Percentiles rank a stretch among this genome's conserved stretches.
These are phyloP conservation scores for Chlorodrepanis virens DNA, from an alignment of 2,113 vertebrate species.

Conservation along the genomic window DNA sequence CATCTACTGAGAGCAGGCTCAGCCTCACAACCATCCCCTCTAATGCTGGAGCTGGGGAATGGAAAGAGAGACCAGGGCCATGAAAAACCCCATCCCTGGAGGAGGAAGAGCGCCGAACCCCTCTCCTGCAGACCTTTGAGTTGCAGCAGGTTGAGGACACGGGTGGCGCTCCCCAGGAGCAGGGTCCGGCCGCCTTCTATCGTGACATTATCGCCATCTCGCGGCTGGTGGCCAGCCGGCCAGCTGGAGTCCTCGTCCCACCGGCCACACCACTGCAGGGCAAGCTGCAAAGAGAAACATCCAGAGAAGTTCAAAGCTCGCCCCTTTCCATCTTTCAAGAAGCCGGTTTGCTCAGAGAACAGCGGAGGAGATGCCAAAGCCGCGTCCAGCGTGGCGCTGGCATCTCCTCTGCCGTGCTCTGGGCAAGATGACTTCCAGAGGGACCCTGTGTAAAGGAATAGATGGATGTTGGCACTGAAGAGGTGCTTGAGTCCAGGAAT, in stretches of 20 bases:
- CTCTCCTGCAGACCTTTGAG: slow-evolving; percentile 67
- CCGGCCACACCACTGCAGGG: slow-evolving; percentile 46
- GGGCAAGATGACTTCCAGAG: neutral
- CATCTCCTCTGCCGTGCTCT: neutral
- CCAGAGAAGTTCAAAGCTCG: neutral
- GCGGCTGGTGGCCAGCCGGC: slow-evolving; percentile 67
- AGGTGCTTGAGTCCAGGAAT: neutral
- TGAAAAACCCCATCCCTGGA: neutral
- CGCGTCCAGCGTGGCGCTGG: rapidly evolving
- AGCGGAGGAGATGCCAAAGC: rapidly evolving
- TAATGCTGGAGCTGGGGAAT: neutral
- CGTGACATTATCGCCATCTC: slow-evolving; percentile 83
- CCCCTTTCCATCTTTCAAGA: neutral
- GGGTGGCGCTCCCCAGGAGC: slow-evolving; percentile 61
- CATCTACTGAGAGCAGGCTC: neutral
- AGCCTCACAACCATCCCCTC: neutral
- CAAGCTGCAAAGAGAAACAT: neutral
- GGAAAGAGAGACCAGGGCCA: neutral
- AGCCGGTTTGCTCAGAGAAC: rapidly evolving
- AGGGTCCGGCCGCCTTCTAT: slow-evolving; percentile 62
- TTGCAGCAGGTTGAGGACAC: slow-evolving; percentile 66
- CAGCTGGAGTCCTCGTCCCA: slow-evolving; percentile 71
- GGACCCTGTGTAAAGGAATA: rapidly evolving
- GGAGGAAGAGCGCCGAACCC: neutral
- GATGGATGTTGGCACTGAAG: rapidly evolving